Evolutionary conservation across 2,113 vertebrate genomes (phyloP).

Genomic region (Struthidea cinerea): DNA sequence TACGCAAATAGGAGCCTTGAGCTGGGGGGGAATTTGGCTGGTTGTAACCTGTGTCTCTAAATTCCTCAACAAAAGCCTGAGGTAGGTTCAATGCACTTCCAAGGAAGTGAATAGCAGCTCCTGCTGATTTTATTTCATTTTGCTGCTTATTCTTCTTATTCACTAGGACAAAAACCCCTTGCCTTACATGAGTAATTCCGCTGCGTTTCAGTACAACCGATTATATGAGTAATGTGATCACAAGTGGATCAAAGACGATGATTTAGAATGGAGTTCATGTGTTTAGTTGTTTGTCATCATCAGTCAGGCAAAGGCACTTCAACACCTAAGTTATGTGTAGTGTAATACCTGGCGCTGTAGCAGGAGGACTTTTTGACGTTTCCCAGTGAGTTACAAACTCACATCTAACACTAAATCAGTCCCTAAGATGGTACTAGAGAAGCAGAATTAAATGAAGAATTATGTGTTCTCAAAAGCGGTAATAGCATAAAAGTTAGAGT

Average conservation of each 20-base stretch:
- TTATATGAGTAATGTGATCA: slow-evolving; percentile 36
- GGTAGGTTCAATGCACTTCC: not conserved
- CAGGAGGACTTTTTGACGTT: not conserved
- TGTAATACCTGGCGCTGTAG: not conserved
- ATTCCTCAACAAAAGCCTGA: not conserved
- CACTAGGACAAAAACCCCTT: not conserved
- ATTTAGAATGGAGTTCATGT: not conserved
- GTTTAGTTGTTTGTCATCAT: slow-evolving; percentile 28
- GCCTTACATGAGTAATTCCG: slow-evolving; percentile 34
- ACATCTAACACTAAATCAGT: not conserved
- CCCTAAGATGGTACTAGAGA: not conserved
- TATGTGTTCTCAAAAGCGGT: not conserved
- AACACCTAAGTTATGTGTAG: not conserved
- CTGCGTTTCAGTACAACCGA: not conserved
- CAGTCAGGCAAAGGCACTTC: not conserved
- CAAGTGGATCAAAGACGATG: slow-evolving; percentile 18
- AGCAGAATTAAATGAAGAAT: not conserved
- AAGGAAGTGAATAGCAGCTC: not conserved
- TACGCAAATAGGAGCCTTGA: not conserved
- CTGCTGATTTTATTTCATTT: slow-evolving; percentile 9
- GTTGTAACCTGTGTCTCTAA: not conserved
- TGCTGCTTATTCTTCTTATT: not conserved
- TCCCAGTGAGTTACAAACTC: not conserved
- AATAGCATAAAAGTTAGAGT: not conserved
- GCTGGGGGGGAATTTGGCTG: not conserved